These are phyloP conservation scores for Dolichoris vasculosae DNA, from an alignment of 1,140 invertebrate genomes.

Conservation along the genomic window DNA sequence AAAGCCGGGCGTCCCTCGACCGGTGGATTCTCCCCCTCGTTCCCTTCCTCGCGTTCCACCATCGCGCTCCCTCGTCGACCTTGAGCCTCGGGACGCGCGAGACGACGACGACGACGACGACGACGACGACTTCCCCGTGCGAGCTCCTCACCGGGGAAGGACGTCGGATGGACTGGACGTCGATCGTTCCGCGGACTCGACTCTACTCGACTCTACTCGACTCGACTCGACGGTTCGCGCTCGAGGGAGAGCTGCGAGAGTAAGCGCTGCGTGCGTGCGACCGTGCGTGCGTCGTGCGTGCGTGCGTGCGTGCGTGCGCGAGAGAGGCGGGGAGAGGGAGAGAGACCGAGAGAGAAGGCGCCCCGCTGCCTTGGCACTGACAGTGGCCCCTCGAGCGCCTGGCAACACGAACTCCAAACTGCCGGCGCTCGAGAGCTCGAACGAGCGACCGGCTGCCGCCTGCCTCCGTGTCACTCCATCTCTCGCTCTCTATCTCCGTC, in stretches of 20 bases:
- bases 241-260: no score
- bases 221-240: no score
- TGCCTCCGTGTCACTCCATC: not conserved
- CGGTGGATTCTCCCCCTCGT: slow-evolving; percentile 18
- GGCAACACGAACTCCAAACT: slow-evolving; percentile 61
- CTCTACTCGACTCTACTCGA: no score
- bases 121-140: slow-evolving; percentile 26
- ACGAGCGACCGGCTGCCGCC: not conserved
- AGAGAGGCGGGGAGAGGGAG: slow-evolving; percentile 9
- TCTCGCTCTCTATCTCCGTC: not conserved
- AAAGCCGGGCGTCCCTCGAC: slow-evolving; percentile 59
- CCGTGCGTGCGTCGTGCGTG: no score
- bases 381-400: slow-evolving; percentile 65
- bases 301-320: not conserved
- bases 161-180: not conserved
- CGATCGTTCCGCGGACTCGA: no score
- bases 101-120: no score
- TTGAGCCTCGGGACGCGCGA: not conserved
- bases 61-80: slow-evolving; percentile 33
- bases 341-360: slow-evolving; percentile 10
- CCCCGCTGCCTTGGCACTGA: slow-evolving; percentile 65
- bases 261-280: no score
- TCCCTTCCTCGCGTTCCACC: slow-evolving; percentile 29
- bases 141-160: slow-evolving; percentile 2
- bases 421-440: slow-evolving; percentile 27